A percentile compares a stretch with the other conserved stretches of the same genome.
These are phyloP conservation scores for Dreissena polymorpha DNA, from an alignment of 1,140 invertebrate species.

Conservation along the genomic window DNA sequence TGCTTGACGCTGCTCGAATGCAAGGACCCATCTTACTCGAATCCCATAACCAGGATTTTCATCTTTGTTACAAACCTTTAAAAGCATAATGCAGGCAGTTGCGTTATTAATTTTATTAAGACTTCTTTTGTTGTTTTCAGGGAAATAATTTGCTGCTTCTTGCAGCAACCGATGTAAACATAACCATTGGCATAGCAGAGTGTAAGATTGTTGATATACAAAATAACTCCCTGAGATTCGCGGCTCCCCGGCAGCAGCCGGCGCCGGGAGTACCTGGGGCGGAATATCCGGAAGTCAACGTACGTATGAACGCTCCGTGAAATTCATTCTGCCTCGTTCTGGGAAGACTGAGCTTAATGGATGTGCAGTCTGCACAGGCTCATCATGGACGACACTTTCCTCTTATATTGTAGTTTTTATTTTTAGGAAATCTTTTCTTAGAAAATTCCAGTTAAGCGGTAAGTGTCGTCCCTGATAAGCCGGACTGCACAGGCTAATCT, in stretches of 20 bases:
- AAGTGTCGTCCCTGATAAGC: too few species aligned
- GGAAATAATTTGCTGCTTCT: conserved; percentile 8
- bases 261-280: not conserved
- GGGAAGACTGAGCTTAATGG: too few species aligned
- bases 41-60: not conserved
- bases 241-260: conserved; percentile 16
- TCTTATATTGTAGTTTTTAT: too few species aligned
- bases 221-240: not conserved
- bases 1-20: not conserved
- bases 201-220: conserved; percentile 14
- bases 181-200: conserved; percentile 18
- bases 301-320: not conserved
- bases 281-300: conserved; percentile 18
- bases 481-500: too few species aligned
- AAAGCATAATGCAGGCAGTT: too few species aligned
- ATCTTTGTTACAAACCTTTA: too few species aligned
- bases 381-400: too few species aligned
- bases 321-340: too few species aligned
- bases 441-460: too few species aligned
- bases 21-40: not conserved
- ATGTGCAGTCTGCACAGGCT: too few species aligned
- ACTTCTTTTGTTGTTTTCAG: not conserved
- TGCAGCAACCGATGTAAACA: conserved; percentile 12
- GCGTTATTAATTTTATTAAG: not conserved
- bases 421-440: too few species aligned